These are phyloP conservation scores for Dicyrtoma fusca DNA, from an alignment of 2,888 invertebrate genomes.

Conservation along the genomic window DNA sequence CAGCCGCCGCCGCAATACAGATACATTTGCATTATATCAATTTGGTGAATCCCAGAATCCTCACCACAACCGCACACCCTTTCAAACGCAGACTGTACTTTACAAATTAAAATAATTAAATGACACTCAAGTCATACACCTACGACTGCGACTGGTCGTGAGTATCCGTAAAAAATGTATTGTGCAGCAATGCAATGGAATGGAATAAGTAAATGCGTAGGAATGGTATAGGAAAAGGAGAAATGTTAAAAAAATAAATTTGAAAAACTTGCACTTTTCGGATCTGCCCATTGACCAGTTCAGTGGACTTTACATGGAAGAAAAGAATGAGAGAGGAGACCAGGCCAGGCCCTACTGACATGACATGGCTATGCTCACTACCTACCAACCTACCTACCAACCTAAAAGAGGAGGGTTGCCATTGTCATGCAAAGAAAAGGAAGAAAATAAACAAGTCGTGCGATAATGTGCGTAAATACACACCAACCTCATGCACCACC, in stretches of 20 bases:
- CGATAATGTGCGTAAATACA: not conserved
- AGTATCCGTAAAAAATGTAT: no score
- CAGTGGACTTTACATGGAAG: no score
- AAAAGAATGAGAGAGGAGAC: no score
- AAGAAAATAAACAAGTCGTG: slow-evolving; percentile 4
- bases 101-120: not conserved
- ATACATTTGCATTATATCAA: not conserved
- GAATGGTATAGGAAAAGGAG: not conserved
- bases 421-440: slow-evolving; percentile 3
- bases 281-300: no score
- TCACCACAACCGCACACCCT: not conserved
- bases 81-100: not conserved
- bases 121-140: not conserved
- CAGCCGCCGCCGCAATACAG: not conserved
- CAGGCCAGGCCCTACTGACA: no score
- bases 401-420: not conserved
- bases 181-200: no score
- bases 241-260: not conserved
- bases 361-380: no score
- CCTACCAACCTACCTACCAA: no score
- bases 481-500: no score
- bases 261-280: no score
- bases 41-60: not conserved
- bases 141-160: no score
- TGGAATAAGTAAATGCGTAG: no score